These are phyloP conservation scores for Ophion ellenae DNA, from an alignment of 2,888 invertebrate species.

Conservation along the genomic window DNA sequence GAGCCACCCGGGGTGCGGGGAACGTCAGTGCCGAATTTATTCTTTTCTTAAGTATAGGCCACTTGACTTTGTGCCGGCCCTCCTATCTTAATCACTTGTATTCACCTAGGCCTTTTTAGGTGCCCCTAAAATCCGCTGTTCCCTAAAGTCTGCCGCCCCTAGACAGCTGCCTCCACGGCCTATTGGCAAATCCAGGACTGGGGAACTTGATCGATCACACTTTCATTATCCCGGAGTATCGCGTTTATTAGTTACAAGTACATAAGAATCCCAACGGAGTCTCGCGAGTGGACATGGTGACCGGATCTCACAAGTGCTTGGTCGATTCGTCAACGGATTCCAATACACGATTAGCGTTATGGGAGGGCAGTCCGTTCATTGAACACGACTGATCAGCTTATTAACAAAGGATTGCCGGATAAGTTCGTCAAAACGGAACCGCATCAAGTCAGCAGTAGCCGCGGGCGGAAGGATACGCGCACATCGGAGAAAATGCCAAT, in stretches of 20 bases:
- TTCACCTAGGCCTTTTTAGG: no score
- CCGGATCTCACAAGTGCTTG: background rate
- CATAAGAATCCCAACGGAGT: constrained; percentile 14
- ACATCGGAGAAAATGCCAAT: constrained; percentile 75
- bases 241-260: constrained; percentile 37
- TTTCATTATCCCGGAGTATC: constrained; percentile 37
- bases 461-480: background rate
- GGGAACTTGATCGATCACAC: constrained; percentile 36
- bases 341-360: constrained; percentile 1
- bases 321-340: no score
- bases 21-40: background rate
- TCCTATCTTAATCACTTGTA: no score
- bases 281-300: constrained; percentile 41
- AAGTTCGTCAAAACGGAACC: background rate
- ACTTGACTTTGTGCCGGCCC: no score
- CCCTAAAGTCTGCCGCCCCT: no score
- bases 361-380: background rate
- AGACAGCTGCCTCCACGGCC: no score
- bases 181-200: no score
- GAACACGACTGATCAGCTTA: background rate
- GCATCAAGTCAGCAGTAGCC: background rate
- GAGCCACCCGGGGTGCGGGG: constrained; percentile 58
- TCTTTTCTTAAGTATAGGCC: no score
- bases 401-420: background rate
- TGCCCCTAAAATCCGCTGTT: no score